Evolutionary conservation across 2,797 vertebrate species (phyloP).

Genomic region (Perodicticus potto): DNA sequence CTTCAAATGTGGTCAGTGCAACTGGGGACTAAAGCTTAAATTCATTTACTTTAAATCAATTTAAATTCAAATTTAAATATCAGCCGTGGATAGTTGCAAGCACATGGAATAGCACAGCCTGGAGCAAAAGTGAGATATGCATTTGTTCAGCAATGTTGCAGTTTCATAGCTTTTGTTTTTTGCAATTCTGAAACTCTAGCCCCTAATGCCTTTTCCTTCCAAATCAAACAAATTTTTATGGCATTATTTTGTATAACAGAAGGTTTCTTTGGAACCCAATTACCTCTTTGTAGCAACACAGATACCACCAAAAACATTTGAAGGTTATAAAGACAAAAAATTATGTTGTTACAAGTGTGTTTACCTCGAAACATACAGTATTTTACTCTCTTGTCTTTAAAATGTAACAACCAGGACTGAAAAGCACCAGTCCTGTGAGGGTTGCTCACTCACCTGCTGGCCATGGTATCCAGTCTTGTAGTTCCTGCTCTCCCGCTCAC

Average conservation of each 20-base stretch:
- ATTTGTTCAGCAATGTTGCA: not conserved
- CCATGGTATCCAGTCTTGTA: slow-evolving; percentile 88
- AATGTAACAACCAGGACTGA: not conserved
- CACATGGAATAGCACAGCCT: not conserved
- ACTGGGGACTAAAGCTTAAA: not conserved
- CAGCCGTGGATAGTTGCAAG: not conserved
- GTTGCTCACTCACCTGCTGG: not conserved
- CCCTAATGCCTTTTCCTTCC: not conserved
- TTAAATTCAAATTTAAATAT: not conserved
- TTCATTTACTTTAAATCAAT: not conserved
- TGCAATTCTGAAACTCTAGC: not conserved
- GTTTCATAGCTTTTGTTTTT: not conserved
- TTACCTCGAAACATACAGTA: not conserved
- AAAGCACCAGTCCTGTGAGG: not conserved
- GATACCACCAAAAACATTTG: not conserved
- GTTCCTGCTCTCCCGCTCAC: slow-evolving; percentile 96
- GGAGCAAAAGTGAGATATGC: not conserved
- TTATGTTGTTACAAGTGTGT: not conserved
- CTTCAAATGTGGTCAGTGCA: too few relatives aligned
- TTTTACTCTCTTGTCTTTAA: not conserved
- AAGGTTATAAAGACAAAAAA: not conserved
- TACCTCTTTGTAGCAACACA: not conserved
- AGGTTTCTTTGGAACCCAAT: not conserved
- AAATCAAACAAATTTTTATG: not conserved
- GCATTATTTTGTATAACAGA: not conserved